Base-by-base conservation (phyloP, 2,113 vertebrate species). In the Anoura caudifer region DNA sequence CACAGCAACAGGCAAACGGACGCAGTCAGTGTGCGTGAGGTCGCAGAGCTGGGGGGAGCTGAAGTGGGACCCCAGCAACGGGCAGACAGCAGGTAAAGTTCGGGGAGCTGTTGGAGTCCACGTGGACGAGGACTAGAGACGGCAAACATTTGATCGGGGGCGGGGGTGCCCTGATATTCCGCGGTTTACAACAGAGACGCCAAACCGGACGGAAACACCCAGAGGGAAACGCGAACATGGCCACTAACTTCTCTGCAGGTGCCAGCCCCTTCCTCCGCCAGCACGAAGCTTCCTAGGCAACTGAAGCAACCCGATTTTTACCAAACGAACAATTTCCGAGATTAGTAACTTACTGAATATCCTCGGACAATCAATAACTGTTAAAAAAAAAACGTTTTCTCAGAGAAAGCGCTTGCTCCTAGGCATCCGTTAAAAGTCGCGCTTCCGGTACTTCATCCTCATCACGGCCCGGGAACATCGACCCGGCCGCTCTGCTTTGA, bases 311-410 rank as follows among this genome's bases (percentile, higher is more conserved):
- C 91, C 38, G 5, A 95, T 96, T 96, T 97, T 97, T 94, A 96
- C 94, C 95, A 97, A 93, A 97, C 5, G 75, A 90, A 95, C 93
- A 93, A 96, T 97, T 97, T 97, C 97, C 95, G 87, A 94, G 96
- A 97, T 97, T 76, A 98, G 94, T 97, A 97, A 98, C 97, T 98
- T 97, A 95, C 72, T 93, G 95, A 97, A 97, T 61, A 98, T 63
- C 97, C 97, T 97, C 96, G 96, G 86, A 92, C 86, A 95, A 98
- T 96, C 97, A 97, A 97, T 98, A 97, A n/a, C 33, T 19, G 56
- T 94, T 97, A 91, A 94, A 98, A 98, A 97, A 91, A 94, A 98
- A 98, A 97, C 6, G 2, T 92, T 97, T 97, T 96, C 97, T 97
- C 87, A 70, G n/a, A 88, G 96, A 96, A 97, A 97, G 96, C 69